phyloP scores from a whole-genome alignment of 2,113 vertebrate species.

The Salvelinus fontinalis region DNA sequence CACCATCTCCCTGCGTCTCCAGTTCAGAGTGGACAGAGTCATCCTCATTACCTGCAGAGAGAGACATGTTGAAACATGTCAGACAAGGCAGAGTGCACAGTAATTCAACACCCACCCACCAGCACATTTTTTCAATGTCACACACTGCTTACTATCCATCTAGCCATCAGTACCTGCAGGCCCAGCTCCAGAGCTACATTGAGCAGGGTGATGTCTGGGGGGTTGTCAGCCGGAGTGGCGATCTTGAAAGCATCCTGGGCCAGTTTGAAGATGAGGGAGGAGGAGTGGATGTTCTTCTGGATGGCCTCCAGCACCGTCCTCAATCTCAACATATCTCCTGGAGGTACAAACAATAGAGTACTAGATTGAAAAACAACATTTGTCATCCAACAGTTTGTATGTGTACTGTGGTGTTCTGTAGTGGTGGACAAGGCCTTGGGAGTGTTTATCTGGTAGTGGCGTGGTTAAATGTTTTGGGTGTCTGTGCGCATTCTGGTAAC shows the following conservation, averaged over 20 bases:
- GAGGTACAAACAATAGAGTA: not conserved
- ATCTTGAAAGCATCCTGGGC: slow-evolving; percentile 99
- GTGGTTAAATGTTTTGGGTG: not conserved
- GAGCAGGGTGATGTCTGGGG: slow-evolving; percentile 91
- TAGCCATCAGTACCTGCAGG: slow-evolving; percentile 82
- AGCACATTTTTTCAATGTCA: not conserved
- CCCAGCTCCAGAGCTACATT: slow-evolving; percentile 95
- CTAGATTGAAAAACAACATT: too few relatives aligned
- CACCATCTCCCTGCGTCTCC: slow-evolving; percentile 97
- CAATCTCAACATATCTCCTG: slow-evolving; percentile 93
- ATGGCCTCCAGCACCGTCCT: slow-evolving; percentile 95
- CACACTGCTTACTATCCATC: not conserved
- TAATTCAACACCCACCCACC: not conserved
- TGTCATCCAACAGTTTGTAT: too few relatives aligned
- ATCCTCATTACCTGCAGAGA: slow-evolving; percentile 92
- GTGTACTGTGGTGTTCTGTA: too few relatives aligned
- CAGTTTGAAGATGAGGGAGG: slow-evolving; percentile 97
- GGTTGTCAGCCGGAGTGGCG: slow-evolving; percentile 90
- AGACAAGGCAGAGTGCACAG: not conserved
- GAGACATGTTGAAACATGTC: slow-evolving; percentile 2
- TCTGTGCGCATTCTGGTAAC: not conserved
- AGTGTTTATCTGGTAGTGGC: not conserved
- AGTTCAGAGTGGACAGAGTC: slow-evolving; percentile 97
- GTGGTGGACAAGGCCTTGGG: too few relatives aligned
- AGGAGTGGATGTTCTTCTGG: slow-evolving; percentile 98